phyloP scores from a whole-genome alignment of 2,888 invertebrate species.

The Orthosia gothica region DNA sequence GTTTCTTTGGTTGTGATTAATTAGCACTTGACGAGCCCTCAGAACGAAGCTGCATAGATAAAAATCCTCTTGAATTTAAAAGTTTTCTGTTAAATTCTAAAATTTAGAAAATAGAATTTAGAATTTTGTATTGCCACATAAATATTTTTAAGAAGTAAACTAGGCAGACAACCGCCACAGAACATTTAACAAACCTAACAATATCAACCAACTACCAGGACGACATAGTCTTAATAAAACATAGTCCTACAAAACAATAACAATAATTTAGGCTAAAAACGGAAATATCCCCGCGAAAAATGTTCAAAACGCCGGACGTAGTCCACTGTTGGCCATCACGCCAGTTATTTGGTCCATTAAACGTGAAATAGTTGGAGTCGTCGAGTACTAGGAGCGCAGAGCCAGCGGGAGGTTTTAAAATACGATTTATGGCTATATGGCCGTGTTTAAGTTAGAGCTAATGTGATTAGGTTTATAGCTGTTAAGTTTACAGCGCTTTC shows the following conservation, averaged over 20 bases:
- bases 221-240: conserved; percentile 59
- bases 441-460: conserved; percentile 73
- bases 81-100: too few relatives aligned
- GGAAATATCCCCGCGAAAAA: conserved; percentile 85
- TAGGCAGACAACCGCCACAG: conserved; percentile 16
- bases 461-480: conserved; percentile 59
- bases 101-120: neutral
- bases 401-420: conserved; percentile 77
- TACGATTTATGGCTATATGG: conserved; percentile 83
- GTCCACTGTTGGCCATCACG: conserved; percentile 81
- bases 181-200: conserved; percentile 45
- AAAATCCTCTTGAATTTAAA: too few relatives aligned
- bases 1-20: neutral
- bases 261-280: conserved; percentile 84
- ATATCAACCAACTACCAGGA: conserved; percentile 50
- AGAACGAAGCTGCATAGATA: too few relatives aligned
- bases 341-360: conserved; percentile 89
- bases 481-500: conserved; percentile 25
- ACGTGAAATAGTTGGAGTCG: conserved; percentile 86
- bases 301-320: conserved; percentile 82
- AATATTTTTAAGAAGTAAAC: neutral
- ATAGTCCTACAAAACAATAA: conserved; percentile 77
- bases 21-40: neutral
- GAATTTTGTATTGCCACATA: neutral
- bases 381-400: conserved; percentile 67